Evolutionary conservation across 2,888 invertebrate genomes (phyloP).

Genomic region (Malthinus seriepunctatus): DNA sequence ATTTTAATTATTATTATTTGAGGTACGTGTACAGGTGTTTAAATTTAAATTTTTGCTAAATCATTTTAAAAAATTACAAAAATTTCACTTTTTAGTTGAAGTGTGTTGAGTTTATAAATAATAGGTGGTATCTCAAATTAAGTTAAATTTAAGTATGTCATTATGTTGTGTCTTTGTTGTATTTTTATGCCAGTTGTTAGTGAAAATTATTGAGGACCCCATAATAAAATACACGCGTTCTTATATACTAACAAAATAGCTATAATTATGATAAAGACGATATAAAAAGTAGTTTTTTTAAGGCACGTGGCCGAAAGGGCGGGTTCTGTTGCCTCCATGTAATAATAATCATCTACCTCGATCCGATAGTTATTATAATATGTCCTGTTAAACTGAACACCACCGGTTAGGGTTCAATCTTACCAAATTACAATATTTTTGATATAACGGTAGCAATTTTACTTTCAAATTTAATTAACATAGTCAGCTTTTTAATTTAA

Average conservation of each 20-base stretch:
- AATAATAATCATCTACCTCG: constrained; percentile 33
- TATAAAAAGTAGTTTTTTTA: constrained; percentile 48
- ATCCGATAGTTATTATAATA: constrained; percentile 22
- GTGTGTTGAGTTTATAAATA: no score
- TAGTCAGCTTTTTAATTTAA: constrained; percentile 1
- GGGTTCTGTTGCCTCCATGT: constrained; percentile 36
- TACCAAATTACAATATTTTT: constrained; percentile 9
- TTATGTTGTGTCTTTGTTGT: constrained; percentile 16
- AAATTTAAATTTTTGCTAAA: no score
- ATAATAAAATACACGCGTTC: constrained; percentile 37
- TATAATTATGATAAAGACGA: constrained; percentile 55
- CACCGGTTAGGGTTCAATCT: constrained; percentile 16
- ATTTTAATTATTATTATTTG: no score
- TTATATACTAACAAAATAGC: constrained; percentile 44
- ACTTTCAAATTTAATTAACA: constrained; percentile 6
- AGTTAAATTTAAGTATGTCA: constrained; percentile 14
- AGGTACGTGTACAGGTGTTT: no score
- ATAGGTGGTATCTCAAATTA: constrained; percentile 7
- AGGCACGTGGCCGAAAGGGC: constrained; percentile 41
- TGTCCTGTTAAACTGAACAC: constrained; percentile 16
- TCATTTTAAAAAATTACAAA: no score
- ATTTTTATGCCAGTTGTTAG: constrained; percentile 17
- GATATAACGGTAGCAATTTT: constrained; percentile 5
- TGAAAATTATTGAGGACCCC: constrained; percentile 25
- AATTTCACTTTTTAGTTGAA: no score